phyloP scores from a whole-genome alignment of 1,140 invertebrate genomes.

The Lanistes nyassanus region DNA sequence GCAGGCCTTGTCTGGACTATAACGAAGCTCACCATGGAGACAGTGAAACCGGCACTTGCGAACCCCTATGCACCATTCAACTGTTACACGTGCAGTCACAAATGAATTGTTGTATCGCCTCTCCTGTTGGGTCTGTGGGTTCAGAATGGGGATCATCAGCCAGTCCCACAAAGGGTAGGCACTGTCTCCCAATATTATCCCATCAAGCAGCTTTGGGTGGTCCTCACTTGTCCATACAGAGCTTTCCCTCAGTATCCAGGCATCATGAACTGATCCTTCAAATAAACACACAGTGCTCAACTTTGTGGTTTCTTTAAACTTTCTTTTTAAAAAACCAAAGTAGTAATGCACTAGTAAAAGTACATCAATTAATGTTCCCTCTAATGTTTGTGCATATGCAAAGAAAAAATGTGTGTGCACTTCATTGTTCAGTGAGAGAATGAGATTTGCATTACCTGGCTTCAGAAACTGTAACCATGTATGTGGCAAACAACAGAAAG shows the following conservation, averaged over 20 bases:
- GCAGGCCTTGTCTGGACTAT: neutral
- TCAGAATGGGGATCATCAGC: constrained; percentile 29
- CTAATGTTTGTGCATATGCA: too few relatives aligned
- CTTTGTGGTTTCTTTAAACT: too few relatives aligned
- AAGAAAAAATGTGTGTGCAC: too few relatives aligned
- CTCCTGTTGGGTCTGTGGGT: constrained; percentile 18
- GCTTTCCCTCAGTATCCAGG: constrained; percentile 6
- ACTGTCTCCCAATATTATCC: constrained; percentile 31
- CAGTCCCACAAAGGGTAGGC: constrained; percentile 30
- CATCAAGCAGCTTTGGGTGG: neutral
- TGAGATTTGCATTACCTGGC: too few relatives aligned
- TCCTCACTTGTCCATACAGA: neutral
- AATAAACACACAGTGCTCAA: too few relatives aligned
- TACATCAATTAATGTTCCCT: too few relatives aligned
- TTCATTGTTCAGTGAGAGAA: too few relatives aligned
- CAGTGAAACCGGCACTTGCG: constrained; percentile 30
- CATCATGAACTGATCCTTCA: constrained; percentile 16
- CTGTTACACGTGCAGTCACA: constrained; percentile 11
- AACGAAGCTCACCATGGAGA: neutral
- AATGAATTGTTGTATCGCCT: constrained; percentile 23
- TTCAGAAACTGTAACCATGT: too few relatives aligned
- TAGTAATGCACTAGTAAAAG: too few relatives aligned
- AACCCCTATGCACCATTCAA: constrained; percentile 31
- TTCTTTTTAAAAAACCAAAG: too few relatives aligned
- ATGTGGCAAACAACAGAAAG: too few relatives aligned